Base-by-base conservation (phyloP, 2,797 vertebrate genomes). In the Scarus forsteni region DNA sequence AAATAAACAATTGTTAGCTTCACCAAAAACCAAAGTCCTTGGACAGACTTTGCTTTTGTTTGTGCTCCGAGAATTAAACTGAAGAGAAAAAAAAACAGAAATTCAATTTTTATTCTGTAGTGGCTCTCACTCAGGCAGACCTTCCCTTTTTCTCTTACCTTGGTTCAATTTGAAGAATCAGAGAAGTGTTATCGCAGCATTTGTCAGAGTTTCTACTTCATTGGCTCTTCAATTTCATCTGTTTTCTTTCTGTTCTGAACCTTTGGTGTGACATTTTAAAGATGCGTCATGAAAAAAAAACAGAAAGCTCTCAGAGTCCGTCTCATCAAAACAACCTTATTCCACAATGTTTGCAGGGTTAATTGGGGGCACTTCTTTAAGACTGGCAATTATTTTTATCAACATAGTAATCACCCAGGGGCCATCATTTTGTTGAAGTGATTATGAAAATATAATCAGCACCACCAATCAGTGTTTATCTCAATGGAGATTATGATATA, bases 371-470 rank as follows among this genome's bases (percentile, higher is more conserved):
- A 35, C n/a, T 48, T 46, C 49, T 65, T 62, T 65, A 79, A 83
- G 57, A 42, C 69, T 8, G 36, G 63, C 65, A 79, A 60, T 88
- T 73, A 70, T 77, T 70, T 63, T 61, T 67, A 74, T 81, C 61
- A 36, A 34, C 49, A 56, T 60, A 51, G 82, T 75, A 52, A 61
- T 67, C 70, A 64, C 38, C 73, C 40, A 4, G n/a, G 49, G 65
- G 60, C 56, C 5, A 38, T 35, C 7, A 43, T 60, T 79, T 58
- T 65, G 10, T 73, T 66, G 44, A 16, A 15, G 55, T 71, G 66
- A 81, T 89, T 82, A 58, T 48, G 58, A 35, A 58, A 36, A 46
- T 56, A 45, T 70, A 66, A 79, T 75, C 61, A 18, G 70, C 9
- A 55, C 57, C 57, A 81, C 13, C 57, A 8, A 62, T 62, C 70